Evolutionary conservation across 2,113 vertebrate genomes (phyloP).

Genomic region (Hystrix brachyura): DNA sequence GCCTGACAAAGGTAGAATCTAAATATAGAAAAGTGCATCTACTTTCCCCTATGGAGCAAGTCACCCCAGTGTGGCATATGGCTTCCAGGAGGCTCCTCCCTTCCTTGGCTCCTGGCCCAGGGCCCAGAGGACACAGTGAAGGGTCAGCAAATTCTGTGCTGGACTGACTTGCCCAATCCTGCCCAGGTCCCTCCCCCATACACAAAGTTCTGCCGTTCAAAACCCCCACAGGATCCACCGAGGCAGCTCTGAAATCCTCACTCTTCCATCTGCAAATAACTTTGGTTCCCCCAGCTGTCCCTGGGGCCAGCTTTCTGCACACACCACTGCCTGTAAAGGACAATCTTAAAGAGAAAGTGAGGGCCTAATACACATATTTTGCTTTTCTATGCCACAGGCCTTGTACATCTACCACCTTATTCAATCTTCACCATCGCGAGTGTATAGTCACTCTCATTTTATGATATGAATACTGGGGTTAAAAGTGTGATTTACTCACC

Average conservation of each 20-base stretch:
- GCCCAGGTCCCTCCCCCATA: not conserved
- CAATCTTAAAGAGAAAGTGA: not conserved
- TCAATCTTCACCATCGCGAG: not conserved
- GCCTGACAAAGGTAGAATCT: slow-evolving; percentile 73
- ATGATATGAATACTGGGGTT: not conserved
- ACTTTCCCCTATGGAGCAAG: not conserved
- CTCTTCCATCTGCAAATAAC: not conserved
- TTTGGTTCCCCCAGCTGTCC: not conserved
- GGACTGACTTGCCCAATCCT: not conserved
- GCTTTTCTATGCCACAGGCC: not conserved
- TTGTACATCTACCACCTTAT: not conserved
- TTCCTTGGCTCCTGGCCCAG: not conserved
- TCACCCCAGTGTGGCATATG: not conserved
- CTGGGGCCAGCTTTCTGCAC: not conserved
- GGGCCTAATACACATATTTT: not conserved
- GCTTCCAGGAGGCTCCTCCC: not conserved
- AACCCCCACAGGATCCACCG: not conserved
- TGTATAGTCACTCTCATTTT: not conserved
- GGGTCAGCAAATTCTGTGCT: not conserved
- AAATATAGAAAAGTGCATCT: slow-evolving; percentile 75
- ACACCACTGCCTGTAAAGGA: not conserved
- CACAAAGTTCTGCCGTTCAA: not conserved
- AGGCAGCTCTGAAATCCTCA: not conserved
- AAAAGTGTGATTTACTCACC: not conserved
- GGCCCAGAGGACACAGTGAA: not conserved